Conservation (phyloP, 2,113 vertebrate species). For the Chlorodrepanis virens region DNA sequence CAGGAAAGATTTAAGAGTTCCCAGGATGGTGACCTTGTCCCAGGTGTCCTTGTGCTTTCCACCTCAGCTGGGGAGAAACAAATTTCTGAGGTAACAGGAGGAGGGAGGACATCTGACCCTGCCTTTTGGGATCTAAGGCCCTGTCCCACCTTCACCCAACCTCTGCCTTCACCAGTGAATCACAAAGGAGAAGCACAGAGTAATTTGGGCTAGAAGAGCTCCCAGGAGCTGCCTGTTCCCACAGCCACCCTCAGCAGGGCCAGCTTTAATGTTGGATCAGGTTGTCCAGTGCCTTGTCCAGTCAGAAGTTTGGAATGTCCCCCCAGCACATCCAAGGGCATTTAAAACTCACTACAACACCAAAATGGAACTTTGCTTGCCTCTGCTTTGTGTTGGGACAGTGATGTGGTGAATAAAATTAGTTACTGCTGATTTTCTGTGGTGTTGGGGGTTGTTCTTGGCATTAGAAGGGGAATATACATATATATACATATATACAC, state of each 20-base stretch:
- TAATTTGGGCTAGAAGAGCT: background rate
- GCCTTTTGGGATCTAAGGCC: background rate
- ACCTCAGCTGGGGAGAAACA: background rate
- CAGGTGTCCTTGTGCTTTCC: background rate
- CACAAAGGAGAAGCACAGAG: background rate
- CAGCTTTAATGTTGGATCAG: background rate
- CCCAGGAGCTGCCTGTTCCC: background rate
- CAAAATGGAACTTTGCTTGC: background rate
- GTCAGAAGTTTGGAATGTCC: background rate
- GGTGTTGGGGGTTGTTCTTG: background rate
- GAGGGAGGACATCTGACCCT: background rate
- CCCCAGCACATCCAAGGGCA: background rate
- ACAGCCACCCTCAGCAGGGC: background rate
- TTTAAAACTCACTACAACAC: background rate
- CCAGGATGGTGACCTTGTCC: background rate
- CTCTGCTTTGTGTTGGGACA: background rate
- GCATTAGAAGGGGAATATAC: background rate
- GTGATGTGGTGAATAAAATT: background rate
- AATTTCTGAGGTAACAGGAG: background rate
- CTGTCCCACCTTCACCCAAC: background rate
- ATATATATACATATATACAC: rapidly evolving
- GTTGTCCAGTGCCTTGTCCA: background rate
- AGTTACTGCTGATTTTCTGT: background rate
- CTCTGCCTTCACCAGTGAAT: background rate
- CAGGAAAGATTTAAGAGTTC: background rate